phyloP scores from a whole-genome alignment of 2,113 vertebrate genomes.

The Nycticorax nycticorax region DNA sequence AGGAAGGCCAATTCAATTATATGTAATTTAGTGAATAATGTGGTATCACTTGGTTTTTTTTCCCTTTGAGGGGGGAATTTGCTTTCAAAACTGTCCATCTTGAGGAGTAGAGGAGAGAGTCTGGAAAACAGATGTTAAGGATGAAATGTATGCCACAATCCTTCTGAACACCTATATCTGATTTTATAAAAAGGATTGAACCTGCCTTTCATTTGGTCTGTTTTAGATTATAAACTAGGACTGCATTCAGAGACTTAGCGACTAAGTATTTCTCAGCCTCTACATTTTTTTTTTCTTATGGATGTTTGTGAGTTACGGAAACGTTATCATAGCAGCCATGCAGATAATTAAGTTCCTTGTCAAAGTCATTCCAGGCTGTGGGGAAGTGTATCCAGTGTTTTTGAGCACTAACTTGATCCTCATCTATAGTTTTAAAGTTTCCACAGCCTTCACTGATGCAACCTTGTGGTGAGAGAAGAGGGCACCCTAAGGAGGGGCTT shows the following conservation, averaged over 20 bases:
- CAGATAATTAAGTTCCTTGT: background rate
- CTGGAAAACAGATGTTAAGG: background rate
- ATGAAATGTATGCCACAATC: background rate
- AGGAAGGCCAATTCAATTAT: background rate
- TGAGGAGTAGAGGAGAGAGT: background rate
- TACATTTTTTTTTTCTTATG: background rate
- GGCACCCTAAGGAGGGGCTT: rapidly evolving
- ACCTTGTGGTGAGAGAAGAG: background rate
- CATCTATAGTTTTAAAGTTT: background rate
- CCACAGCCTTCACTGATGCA: background rate
- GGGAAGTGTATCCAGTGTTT: background rate
- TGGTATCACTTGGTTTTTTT: background rate
- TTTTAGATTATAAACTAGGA: background rate
- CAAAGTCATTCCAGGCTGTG: background rate
- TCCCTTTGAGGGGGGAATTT: background rate
- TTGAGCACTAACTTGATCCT: background rate
- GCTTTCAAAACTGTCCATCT: background rate
- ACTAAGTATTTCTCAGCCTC: background rate
- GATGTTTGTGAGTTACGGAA: background rate
- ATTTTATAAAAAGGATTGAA: background rate
- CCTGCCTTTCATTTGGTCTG: background rate
- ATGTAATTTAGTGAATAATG: background rate
- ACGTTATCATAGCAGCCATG: background rate
- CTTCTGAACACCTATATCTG: background rate
- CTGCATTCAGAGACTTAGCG: background rate